Percentiles rank a stretch among this genome's conserved stretches.
Conservation (phyloP, 2,113 vertebrate genomes). For the Osmerus mordax region DNA sequence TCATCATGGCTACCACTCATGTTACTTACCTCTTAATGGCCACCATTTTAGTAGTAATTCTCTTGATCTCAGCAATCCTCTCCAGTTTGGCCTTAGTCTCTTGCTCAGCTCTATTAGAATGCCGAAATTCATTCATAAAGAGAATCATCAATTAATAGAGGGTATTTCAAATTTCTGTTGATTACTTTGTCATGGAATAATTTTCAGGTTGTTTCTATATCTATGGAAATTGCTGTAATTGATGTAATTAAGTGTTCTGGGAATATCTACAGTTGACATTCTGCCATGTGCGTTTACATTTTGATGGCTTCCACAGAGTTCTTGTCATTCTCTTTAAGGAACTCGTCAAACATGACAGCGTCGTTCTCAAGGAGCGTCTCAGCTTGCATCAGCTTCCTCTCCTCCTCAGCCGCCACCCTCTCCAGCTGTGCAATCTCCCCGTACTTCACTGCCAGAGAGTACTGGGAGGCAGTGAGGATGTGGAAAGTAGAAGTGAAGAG, state of each 20-base stretch:
- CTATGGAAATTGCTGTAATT: too few species aligned
- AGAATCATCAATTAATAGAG: background rate
- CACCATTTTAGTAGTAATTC: slow-evolving; percentile 75
- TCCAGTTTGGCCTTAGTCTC: slow-evolving; percentile 80
- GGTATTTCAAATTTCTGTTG: too few species aligned
- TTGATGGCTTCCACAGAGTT: slow-evolving; percentile 77
- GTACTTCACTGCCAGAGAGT: slow-evolving; percentile 75
- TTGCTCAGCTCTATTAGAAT: slow-evolving; percentile 75
- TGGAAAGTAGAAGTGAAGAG: background rate
- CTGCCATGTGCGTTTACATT: slow-evolving; percentile 64
- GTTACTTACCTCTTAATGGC: slow-evolving; percentile 75
- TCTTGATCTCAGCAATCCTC: slow-evolving; percentile 76
- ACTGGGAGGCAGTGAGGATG: slow-evolving; percentile 59
- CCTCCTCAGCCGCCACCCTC: slow-evolving; percentile 63
- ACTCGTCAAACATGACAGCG: slow-evolving; percentile 73
- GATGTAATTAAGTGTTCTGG: too few species aligned
- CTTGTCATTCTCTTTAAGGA: slow-evolving; percentile 81
- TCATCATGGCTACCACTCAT: background rate
- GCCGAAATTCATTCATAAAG: background rate
- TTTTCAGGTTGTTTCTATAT: too few species aligned
- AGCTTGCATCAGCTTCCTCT: slow-evolving; percentile 71
- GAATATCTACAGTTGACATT: too few species aligned
- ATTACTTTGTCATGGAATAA: too few species aligned
- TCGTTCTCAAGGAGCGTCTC: slow-evolving; percentile 76
- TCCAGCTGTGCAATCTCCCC: slow-evolving; percentile 80